Evolutionary conservation across 37 sponge, comb jelly and placozoan genomes (phyloP), one percentile per base, ranked within the genome.

Genomic region (Beroe forskalii): DNA sequence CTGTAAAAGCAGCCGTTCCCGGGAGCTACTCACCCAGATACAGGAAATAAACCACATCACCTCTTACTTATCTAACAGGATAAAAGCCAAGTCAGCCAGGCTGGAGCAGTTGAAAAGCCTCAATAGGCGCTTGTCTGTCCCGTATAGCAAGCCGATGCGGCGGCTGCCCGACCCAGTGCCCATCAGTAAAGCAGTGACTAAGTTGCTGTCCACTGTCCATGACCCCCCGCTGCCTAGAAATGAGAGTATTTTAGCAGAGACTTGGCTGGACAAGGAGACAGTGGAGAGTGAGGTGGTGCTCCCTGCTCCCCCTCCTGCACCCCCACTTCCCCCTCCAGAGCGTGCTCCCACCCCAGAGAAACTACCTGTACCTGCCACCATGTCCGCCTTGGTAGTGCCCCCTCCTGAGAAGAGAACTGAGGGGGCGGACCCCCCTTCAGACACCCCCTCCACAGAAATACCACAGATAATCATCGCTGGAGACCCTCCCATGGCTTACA

Each of bases 391-490:
- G 19, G 55, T 25, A 33, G 8, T 37, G 1, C 28, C 28, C 14
- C 86, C 86, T 12, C 20, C 55, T 12, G 55, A 80, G n/a, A 32
- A 20, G 48, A 17, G 12, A 22, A 43, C 25, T 2, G 55, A 48
- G 6, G 55, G 55, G 12, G 25, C 28, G 4, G 72, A 69, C 1
- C 28, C 37, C 8, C 86, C 86, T 4, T 32, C 37, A 44, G 86
- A 41, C 12, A 41, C 86, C 17, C 86, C 86, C 25, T 35, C 86
- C 55, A 80, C 86, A 80, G 86, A 80, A 9, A 43, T n/a, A n/a
- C 86, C 86, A 1, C 86, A 80, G 31, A 80, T 80, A 44, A 80
- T 80, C 24, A 80, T 80, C 14, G 86, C 86, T 0, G 86, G 86
- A 25, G 86, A 80, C 42, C 86, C 86, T 1, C 86, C 86, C 30